Conservation (phyloP, 2,113 vertebrate genomes). For the Pundamilia nyererei region DNA sequence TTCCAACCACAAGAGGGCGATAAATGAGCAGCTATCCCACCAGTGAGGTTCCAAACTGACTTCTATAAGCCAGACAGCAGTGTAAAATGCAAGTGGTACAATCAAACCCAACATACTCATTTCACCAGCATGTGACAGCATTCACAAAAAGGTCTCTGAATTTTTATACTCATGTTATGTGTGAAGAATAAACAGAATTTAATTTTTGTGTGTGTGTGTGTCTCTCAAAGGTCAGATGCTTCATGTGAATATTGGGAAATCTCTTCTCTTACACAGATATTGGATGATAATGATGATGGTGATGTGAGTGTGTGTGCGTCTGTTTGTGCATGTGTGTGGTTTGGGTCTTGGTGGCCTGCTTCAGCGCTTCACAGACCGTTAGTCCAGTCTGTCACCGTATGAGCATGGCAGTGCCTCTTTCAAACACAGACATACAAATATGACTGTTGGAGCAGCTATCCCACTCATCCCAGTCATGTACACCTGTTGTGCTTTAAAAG, state of each 20-base stretch:
- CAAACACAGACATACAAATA: neutral
- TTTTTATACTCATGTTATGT: neutral
- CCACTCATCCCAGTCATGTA: constrained; percentile 66
- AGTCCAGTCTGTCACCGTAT: constrained; percentile 27
- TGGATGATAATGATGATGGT: neutral
- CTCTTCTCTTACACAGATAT: neutral
- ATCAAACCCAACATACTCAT: neutral
- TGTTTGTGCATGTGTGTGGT: constrained; percentile 6
- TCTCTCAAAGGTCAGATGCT: neutral
- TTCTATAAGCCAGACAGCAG: neutral
- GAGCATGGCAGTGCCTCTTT: neutral
- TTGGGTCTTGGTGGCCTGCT: constrained; percentile 46
- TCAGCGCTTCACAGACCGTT: constrained; percentile 65
- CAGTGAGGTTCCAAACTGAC: neutral
- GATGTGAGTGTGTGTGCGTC: neutral
- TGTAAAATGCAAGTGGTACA: neutral
- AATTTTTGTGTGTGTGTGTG: neutral
- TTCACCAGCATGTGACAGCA: neutral
- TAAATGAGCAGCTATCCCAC: neutral
- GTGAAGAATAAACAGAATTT: neutral
- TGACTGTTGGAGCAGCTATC: constrained; percentile 56
- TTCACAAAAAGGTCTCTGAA: neutral
- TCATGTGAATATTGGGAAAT: neutral
- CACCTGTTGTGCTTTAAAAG: constrained; percentile 64
- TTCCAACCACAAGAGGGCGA: constrained; percentile 23